Evolutionary conservation across 2,797 vertebrate species (phyloP), one percentile per base, ranked within the genome.

Genomic region (Rhincodon typus): DNA sequence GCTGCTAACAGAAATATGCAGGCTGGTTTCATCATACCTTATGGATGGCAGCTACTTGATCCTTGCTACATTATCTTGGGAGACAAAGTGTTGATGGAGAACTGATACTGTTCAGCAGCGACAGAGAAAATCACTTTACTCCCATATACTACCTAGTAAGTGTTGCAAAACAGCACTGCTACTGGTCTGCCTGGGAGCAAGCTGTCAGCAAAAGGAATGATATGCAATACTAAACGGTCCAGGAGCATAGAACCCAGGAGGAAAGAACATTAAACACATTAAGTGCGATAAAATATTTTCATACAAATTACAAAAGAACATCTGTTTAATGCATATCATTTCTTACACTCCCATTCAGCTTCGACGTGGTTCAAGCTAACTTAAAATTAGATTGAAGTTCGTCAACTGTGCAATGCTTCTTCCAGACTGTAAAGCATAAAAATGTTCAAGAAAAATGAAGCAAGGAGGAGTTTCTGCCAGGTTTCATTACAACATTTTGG

Each of bases 191-290:
- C 23, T 84, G 38, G 82, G 42, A 84, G 82, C 82, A 84, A 42
- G 21, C 5, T 46, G 42, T 46, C 42, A 19, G 46, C 82, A 8
- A 46, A 62, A 84, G 42, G 21, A 84, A 46, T 84, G 82, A 84
- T 84, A 84, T 46, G 46, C 0, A 21, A 84, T 84, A 46, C 82
- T 46, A 38, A 84, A 84, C 19, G 23, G 25, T 84, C 82, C 46
- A 46, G 38, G 42, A 3, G 42, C 46, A 38, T 5, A 84, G 46
- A 84, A 84, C 82, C 38, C 82, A 25, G 38, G 82, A 84, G 82
- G 82, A 46, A 46, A 84, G 82, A 84, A 42, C 82, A 46, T 84
- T 84, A 84, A 84, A 84, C 82, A 84, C 82, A 84, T 84, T 84
- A 46, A 84, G 42, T 46, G 82, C 23, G 21, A 84, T 84, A 23